These are phyloP conservation scores for Physeter macrocephalus DNA, from an alignment of 2,113 vertebrate species.

Conservation along the genomic window DNA sequence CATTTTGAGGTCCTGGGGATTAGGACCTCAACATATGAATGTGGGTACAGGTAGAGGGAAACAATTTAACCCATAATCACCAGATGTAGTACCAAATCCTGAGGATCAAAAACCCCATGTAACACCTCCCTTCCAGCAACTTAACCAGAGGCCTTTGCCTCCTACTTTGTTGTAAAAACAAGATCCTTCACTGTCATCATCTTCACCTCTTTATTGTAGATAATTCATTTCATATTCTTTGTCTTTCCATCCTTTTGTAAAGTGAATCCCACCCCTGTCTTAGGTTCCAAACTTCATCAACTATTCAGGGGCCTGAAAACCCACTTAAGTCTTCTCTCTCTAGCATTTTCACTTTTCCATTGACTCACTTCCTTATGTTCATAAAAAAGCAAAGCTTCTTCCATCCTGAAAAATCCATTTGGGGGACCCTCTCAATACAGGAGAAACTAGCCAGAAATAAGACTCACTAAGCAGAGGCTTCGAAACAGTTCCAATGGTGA, in stretches of 20 bases:
- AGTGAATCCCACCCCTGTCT: background rate
- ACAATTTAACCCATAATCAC: background rate
- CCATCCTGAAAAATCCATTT: background rate
- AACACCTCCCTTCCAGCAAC: background rate
- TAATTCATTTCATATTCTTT: background rate
- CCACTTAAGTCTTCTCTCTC: background rate
- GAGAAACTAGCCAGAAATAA: background rate
- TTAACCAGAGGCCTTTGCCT: background rate
- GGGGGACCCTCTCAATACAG: background rate
- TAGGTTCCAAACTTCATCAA: background rate
- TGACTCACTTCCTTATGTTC: background rate
- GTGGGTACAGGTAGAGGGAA: background rate
- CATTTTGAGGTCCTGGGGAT: fast-evolving
- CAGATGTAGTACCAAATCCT: background rate
- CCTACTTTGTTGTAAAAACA: background rate
- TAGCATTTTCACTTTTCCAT: background rate
- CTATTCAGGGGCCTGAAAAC: background rate
- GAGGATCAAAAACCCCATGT: background rate
- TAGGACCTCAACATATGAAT: background rate
- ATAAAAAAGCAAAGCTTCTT: background rate
- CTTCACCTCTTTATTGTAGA: background rate
- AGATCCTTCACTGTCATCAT: background rate
- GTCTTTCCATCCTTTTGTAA: background rate
- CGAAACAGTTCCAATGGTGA: background rate
- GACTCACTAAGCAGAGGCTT: background rate